phyloP scores from a whole-genome alignment of 2,113 vertebrate genomes.

The Paratilapia polleni region DNA sequence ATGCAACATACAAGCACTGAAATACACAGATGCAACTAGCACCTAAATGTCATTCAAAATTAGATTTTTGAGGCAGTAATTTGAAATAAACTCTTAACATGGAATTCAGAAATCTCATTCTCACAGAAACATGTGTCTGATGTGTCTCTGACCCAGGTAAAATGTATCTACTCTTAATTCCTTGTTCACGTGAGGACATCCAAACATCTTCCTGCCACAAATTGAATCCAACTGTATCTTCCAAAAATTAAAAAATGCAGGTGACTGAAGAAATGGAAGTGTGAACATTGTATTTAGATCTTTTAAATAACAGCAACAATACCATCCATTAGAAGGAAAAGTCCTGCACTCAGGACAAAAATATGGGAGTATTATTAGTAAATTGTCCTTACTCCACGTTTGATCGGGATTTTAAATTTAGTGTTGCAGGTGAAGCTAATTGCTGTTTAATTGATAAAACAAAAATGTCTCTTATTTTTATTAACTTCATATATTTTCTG shows the following conservation, averaged over 20 bases:
- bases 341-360: not conserved
- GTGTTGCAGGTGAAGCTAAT: not conserved
- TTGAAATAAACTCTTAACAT: not conserved
- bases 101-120: not conserved
- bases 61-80: not conserved
- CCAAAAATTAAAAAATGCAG: not conserved
- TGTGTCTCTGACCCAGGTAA: not conserved
- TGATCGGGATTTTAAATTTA: not conserved
- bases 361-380: not conserved
- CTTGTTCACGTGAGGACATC: not conserved
- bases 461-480: not conserved
- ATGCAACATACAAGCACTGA: conserved; percentile 20
- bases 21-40: conserved; percentile 9
- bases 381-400: not conserved
- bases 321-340: not conserved
- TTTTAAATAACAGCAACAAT: not conserved
- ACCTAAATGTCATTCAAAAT: not conserved
- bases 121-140: not conserved
- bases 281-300: not conserved
- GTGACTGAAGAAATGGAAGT: not conserved
- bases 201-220: not conserved
- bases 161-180: not conserved
- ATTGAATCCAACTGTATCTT: not conserved
- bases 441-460: not conserved
- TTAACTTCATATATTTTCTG: not conserved